Percentiles rank a stretch among this genome's conserved stretches.
Evolutionary conservation across 2,888 invertebrate species (phyloP).

Genomic region (Ormyrus labotus): DNA sequence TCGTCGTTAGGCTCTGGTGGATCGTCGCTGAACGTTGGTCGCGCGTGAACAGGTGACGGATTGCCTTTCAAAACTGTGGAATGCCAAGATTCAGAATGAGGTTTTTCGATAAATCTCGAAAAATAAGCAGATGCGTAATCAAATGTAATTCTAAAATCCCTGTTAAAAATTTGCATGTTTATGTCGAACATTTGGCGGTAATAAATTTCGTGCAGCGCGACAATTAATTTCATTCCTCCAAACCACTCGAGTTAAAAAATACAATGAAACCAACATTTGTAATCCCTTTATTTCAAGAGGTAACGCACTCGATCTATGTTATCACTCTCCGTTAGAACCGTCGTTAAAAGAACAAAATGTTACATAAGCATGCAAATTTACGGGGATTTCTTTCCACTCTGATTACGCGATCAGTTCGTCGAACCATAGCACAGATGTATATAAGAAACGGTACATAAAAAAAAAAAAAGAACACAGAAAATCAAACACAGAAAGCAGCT

Average conservation of each 20-base stretch:
- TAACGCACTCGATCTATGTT: no score
- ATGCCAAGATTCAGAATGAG: neutral
- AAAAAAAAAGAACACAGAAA: neutral
- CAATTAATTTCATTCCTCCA: neutral
- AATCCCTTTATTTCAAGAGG: no score
- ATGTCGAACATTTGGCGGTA: neutral
- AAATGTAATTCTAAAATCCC: neutral
- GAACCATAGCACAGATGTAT: neutral
- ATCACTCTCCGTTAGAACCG: neutral
- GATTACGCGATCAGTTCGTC: slow-evolving; percentile 18
- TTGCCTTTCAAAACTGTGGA: slow-evolving; percentile 69
- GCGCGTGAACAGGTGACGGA: slow-evolving; percentile 68
- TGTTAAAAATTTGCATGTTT: slow-evolving; percentile 27
- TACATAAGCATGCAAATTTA: slow-evolving; percentile 34
- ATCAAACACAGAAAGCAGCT: slow-evolving; percentile 1
- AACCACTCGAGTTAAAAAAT: neutral
- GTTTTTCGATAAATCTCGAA: slow-evolving; percentile 19
- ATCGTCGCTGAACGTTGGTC: slow-evolving; percentile 73
- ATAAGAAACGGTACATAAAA: neutral
- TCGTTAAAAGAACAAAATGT: slow-evolving; percentile 17
- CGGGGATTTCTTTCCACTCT: neutral
- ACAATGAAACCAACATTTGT: neutral
- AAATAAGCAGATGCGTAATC: neutral
- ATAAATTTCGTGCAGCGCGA: neutral
- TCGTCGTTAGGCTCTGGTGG: slow-evolving; percentile 73